Percentiles rank a stretch among this genome's conserved stretches.
phyloP scores from a whole-genome alignment of 2,888 invertebrate genomes.

The Machimus rusticus region DNA sequence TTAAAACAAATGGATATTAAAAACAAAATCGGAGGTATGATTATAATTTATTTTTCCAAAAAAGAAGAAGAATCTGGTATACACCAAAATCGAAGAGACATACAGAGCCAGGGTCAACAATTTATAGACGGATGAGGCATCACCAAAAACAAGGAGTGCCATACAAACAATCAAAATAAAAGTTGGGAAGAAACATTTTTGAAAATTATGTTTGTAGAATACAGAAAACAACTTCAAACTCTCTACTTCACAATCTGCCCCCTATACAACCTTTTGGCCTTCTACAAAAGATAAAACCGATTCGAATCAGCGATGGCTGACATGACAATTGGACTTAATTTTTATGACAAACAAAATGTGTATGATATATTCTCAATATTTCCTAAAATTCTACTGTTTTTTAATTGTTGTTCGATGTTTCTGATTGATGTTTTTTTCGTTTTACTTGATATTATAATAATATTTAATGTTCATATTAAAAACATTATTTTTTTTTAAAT shows the following conservation, averaged over 20 bases:
- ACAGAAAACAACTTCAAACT: not conserved
- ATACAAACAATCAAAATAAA: not conserved
- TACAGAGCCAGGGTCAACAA: not conserved
- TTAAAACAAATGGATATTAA: not conserved
- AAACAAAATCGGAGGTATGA: not conserved
- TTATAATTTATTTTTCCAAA: not conserved
- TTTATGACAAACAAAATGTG: constrained; percentile 24
- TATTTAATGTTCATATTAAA: not conserved
- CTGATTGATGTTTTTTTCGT: constrained; percentile 45
- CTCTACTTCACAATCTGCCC: not conserved
- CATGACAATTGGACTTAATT: not conserved
- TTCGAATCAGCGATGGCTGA: not conserved
- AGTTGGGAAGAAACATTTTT: not conserved
- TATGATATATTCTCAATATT: constrained; percentile 45
- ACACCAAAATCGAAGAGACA: not conserved
- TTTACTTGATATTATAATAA: constrained; percentile 31
- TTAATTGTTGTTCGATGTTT: constrained; percentile 46
- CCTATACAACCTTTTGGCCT: not conserved
- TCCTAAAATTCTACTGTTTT: constrained; percentile 45
- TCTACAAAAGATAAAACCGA: not conserved
- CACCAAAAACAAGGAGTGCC: not conserved
- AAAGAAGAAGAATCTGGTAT: not conserved
- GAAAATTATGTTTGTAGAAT: not conserved
- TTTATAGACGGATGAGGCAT: not conserved
- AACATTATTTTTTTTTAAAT: not conserved